phyloP scores from a whole-genome alignment of 2,888 invertebrate species.

The Aleiodes testaceus region DNA sequence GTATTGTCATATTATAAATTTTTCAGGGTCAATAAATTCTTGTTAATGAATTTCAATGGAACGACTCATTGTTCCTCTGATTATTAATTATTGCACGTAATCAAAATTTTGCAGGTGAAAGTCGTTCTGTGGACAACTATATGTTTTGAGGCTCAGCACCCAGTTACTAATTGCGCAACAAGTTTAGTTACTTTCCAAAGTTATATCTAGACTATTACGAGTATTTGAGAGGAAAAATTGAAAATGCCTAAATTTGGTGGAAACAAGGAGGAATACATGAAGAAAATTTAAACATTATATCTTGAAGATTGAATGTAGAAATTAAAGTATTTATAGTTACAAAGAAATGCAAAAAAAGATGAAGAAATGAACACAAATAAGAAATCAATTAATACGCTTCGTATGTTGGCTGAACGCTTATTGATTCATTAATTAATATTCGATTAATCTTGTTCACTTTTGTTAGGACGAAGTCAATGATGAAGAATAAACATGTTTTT shows the following conservation, averaged over 20 bases:
- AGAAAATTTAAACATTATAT: constrained; percentile 5
- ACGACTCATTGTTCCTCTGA: background rate
- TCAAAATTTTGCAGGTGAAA: constrained; percentile 25
- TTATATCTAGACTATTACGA: constrained; percentile 30
- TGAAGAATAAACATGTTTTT: background rate
- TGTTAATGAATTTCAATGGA: background rate
- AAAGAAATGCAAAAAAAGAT: background rate
- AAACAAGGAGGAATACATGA: background rate
- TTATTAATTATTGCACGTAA: constrained; percentile 15
- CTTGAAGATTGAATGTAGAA: constrained; percentile 17
- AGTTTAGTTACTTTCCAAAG: constrained; percentile 33
- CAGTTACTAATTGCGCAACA: constrained; percentile 30
- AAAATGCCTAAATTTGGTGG: constrained; percentile 18
- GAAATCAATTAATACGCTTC: constrained; percentile 13
- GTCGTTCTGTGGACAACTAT: constrained; percentile 20
- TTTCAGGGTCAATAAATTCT: no score
- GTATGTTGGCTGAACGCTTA: constrained; percentile 20
- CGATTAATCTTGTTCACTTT: constrained; percentile 5
- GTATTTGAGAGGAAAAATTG: constrained; percentile 27
- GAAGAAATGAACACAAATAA: background rate
- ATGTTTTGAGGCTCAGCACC: constrained; percentile 18
- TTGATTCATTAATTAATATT: constrained; percentile 12
- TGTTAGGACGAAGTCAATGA: background rate
- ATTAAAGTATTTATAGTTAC: constrained; percentile 24
- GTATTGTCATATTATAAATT: constrained; percentile 52